phyloP scores from a whole-genome alignment of 2,797 vertebrate genomes.

The Orientallactaga sibirica region DNA sequence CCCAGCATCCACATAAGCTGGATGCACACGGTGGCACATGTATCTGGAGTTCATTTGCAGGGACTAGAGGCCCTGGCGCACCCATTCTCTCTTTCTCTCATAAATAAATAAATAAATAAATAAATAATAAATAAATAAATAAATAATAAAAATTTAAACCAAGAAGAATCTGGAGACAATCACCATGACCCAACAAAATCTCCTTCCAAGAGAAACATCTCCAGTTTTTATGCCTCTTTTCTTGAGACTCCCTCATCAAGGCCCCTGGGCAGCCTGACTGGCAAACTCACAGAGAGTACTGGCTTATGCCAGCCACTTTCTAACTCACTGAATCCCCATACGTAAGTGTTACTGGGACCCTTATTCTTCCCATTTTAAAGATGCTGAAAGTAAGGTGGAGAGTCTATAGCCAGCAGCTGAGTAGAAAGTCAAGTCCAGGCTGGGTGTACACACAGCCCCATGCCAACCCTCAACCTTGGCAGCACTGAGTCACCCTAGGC shows the following conservation, averaged over 20 bases:
- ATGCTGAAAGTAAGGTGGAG: neutral
- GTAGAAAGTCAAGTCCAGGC: neutral
- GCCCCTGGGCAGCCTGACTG: rapidly evolving
- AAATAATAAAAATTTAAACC: no score
- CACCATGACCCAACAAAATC: neutral
- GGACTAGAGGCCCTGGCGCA: no score
- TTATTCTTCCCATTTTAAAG: neutral
- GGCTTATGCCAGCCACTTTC: neutral
- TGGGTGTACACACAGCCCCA: neutral
- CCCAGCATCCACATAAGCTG: no score
- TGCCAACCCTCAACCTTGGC: neutral
- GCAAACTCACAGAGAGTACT: neutral
- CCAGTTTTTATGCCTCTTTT: neutral
- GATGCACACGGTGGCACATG: no score
- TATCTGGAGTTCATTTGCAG: no score
- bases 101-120: no score
- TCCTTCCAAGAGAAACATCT: neutral
- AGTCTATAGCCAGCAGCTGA: neutral
- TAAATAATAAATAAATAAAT: no score
- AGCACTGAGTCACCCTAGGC: neutral
- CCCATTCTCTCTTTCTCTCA: no score
- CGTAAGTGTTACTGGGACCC: rapidly evolving
- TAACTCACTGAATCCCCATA: neutral
- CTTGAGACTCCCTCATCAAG: neutral
- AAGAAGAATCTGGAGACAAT: neutral